Evolutionary conservation across 2,797 vertebrate species (phyloP), one percentile per base, ranked within the genome.

Genomic region (Threskiornis aethiopicus): DNA sequence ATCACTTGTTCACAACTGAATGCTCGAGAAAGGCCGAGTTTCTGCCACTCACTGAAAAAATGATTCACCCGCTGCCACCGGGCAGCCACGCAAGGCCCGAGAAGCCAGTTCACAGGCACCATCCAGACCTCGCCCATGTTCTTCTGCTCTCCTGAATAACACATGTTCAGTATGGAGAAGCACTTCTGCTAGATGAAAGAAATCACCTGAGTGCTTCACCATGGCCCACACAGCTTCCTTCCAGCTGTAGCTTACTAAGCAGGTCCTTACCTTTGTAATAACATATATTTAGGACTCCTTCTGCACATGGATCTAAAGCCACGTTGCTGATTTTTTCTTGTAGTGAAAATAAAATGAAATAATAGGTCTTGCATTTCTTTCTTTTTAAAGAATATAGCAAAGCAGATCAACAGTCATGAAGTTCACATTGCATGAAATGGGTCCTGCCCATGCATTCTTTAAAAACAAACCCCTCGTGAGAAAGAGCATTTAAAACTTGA

Each of bases 91-190:
- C 8, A 59, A 28, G n/a, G n/a, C 26, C 33, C 9, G 3, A 49
- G 58, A 76, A 92, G 67, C 8, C 49, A 37, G 25, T 31, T 62
- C 28, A 47, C 52, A 82, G 62, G 54, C 14, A 19, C 4, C 10
- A 82, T 19, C 16, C 73, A 76, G 46, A 49, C 13, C 20, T 5
- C 55, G 24, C 14, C 41, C 15, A 11, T 4, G 4, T 20, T 57
- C 14, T 41, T 79, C 31, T 42, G 29, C 21, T 25, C 65, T 83
- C 28, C 15, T 4, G 5, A 39, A 31, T 51, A 21, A 51, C 4
- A 25, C 6, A 11, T 1, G 0, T 3, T 57, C 19, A 33, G 29
- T 10, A n/a, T 1, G 4, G 20, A 55, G 44, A 16, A 58, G 22
- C 11, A 33, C 6, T 59, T 58, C 15, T 14, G 22, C 13, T 24